These are phyloP conservation scores for Lasioglossum albipes DNA, from an alignment of 1,140 invertebrate genomes.

Conservation along the genomic window DNA sequence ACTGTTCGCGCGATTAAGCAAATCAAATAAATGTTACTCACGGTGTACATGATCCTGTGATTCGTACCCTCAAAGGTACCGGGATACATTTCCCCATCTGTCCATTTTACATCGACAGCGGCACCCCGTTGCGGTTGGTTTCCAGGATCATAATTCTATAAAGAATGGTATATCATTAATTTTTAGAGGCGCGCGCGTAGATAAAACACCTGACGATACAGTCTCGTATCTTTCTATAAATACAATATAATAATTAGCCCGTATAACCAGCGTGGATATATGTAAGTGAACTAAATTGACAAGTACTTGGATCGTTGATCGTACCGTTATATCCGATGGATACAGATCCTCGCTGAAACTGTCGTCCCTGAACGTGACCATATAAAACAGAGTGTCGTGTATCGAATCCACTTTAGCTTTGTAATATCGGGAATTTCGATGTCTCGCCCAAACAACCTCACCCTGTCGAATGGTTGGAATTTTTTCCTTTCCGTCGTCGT, in stretches of 20 bases:
- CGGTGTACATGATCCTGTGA: conserved; percentile 80
- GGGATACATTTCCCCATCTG: conserved; percentile 82
- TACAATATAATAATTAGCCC: too few relatives aligned
- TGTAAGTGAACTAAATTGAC: too few relatives aligned
- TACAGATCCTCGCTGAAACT: conserved; percentile 84
- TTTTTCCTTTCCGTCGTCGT: conserved; percentile 74
- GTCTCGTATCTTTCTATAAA: too few relatives aligned
- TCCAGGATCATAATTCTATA: conserved; percentile 71
- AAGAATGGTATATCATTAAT: neutral
- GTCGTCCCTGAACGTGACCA: conserved; percentile 84
- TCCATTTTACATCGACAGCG: conserved; percentile 82
- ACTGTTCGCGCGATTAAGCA: neutral
- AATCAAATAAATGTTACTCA: conserved; percentile 68
- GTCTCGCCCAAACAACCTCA: conserved; percentile 83
- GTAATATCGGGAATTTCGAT: conserved; percentile 84
- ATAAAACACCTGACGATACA: neutral
- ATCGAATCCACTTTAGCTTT: conserved; percentile 80
- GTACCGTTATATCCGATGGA: conserved; percentile 80
- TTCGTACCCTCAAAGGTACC: conserved; percentile 82
- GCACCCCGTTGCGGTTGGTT: conserved; percentile 78
- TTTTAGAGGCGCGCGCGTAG: neutral
- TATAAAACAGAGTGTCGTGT: conserved; percentile 80
- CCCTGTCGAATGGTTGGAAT: conserved; percentile 69
- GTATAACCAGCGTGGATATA: too few relatives aligned
- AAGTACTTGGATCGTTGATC: too few relatives aligned